Evolutionary conservation across 2,113 vertebrate genomes (phyloP).

Genomic region (Psilopogon haemacephalus): DNA sequence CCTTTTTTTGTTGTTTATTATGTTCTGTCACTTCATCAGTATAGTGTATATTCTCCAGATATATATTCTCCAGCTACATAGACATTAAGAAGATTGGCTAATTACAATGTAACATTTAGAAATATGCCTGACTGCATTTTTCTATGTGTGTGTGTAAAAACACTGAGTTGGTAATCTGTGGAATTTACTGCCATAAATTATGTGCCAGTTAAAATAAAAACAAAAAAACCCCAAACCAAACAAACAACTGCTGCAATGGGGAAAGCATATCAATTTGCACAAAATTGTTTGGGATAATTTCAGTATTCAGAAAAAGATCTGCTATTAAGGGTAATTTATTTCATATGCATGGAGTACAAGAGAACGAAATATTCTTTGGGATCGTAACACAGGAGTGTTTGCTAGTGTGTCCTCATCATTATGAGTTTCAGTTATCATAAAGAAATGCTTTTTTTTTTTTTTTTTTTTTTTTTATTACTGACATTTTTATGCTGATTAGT

Average conservation of each 20-base stretch:
- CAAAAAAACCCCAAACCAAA: neutral
- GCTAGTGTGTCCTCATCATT: neutral
- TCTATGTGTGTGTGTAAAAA: neutral
- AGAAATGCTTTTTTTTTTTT: neutral
- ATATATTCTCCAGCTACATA: neutral
- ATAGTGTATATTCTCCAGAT: neutral
- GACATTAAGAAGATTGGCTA: neutral
- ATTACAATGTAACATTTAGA: neutral
- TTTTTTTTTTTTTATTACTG: neutral
- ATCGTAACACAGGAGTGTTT: neutral
- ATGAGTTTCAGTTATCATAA: neutral
- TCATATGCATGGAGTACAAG: neutral
- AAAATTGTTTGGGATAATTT: neutral
- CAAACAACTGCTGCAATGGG: neutral
- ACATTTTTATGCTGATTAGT: conserved; percentile 46
- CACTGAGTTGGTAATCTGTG: neutral
- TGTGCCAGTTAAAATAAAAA: neutral
- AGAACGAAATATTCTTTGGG: neutral
- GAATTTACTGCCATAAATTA: neutral
- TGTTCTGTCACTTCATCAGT: neutral
- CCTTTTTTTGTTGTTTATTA: neutral
- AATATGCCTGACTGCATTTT: neutral
- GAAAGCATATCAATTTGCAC: neutral
- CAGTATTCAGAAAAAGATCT: neutral
- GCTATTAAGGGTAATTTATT: neutral